Conservation (phyloP, 2,113 vertebrate species). For the Diadophis punctatus region DNA sequence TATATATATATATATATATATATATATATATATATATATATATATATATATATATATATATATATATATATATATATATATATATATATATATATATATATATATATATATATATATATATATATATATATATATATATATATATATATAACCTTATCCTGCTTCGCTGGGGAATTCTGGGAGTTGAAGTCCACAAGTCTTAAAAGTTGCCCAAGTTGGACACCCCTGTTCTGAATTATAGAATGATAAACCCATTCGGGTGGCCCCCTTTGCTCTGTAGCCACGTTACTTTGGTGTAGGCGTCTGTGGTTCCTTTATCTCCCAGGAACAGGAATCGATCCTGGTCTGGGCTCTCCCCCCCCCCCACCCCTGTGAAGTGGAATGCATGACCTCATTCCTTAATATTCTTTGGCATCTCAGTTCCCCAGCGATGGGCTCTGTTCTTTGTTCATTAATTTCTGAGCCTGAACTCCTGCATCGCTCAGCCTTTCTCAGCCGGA, state of each 20-base stretch:
- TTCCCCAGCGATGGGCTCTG: neutral
- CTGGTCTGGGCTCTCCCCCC: too few species aligned
- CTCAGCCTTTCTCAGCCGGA: neutral
- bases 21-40: too few species aligned
- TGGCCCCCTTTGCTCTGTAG: neutral
- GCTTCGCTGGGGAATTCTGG: neutral
- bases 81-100: too few species aligned
- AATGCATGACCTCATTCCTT: slow-evolving; percentile 19
- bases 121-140: too few species aligned
- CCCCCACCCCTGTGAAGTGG: neutral
- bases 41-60: too few species aligned
- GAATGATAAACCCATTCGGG: neutral
- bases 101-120: too few species aligned
- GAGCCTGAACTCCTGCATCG: neutral
- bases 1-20: too few species aligned
- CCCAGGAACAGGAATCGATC: neutral
- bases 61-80: too few species aligned
- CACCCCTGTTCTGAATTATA: too few species aligned
- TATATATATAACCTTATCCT: too few species aligned
- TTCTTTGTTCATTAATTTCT: neutral
- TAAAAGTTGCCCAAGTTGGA: neutral
- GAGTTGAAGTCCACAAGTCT: neutral
- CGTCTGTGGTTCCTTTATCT: neutral
- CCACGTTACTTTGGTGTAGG: rapidly evolving
- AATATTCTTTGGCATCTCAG: neutral